A percentile compares a stretch with the other conserved stretches of the same genome.
These are phyloP conservation scores for Chlamydotis undulata DNA, from an alignment of 2,113 vertebrate species.

Conservation along the genomic window DNA sequence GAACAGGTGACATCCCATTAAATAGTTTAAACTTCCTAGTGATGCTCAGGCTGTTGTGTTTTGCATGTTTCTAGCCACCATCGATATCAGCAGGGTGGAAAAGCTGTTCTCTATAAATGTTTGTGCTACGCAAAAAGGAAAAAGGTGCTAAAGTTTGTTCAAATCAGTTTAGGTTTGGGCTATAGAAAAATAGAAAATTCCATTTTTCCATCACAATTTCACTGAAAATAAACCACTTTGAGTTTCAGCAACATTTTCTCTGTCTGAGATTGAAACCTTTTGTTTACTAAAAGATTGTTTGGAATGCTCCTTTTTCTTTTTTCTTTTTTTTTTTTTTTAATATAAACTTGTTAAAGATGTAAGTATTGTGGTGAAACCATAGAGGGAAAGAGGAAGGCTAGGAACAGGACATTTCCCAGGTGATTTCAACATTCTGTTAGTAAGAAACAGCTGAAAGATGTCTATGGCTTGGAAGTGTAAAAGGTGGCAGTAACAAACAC, in stretches of 20 bases:
- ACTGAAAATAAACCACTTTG: background rate
- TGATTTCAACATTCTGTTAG: background rate
- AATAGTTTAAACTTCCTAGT: background rate
- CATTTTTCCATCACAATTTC: background rate
- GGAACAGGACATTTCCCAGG: background rate
- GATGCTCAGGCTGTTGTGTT: background rate
- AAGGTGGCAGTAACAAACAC: background rate
- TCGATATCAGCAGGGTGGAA: background rate
- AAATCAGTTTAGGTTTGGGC: background rate
- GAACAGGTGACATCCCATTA: background rate
- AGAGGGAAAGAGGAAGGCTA: background rate
- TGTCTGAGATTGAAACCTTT: background rate
- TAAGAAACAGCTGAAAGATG: background rate
- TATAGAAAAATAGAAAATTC: background rate
- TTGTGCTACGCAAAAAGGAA: background rate
- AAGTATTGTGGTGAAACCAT: background rate
- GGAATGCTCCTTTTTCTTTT: background rate
- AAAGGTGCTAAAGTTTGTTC: background rate
- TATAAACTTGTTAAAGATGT: background rate
- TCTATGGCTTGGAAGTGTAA: background rate
- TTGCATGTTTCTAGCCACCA: background rate
- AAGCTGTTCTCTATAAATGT: background rate
- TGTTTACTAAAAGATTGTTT: background rate
- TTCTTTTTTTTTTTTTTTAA: background rate
- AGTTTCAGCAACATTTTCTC: background rate